Percentiles rank a stretch among this genome's conserved stretches.
These are phyloP conservation scores for Chaenogobius annularis DNA, from an alignment of 2,113 vertebrate species.

Conservation along the genomic window DNA sequence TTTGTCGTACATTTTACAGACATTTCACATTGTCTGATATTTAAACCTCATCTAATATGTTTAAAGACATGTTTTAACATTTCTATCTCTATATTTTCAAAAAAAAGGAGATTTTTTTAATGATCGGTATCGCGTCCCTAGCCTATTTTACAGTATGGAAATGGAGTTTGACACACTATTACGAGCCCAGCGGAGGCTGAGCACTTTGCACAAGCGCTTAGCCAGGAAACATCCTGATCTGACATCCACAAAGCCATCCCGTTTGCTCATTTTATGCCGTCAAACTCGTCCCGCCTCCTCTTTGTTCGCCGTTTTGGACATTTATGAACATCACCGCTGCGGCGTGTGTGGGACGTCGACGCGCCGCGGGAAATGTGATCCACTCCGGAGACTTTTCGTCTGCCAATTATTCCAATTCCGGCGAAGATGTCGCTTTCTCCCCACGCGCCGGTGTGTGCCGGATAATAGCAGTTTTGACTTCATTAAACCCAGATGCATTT, in stretches of 20 bases:
- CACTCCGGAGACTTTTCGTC: slow-evolving; percentile 49
- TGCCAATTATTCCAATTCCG: slow-evolving; percentile 60
- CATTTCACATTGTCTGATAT: too few relatives aligned
- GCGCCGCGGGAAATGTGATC: slow-evolving; percentile 45
- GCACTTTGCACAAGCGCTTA: neutral
- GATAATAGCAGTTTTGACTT: slow-evolving; percentile 52
- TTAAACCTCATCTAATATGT: too few relatives aligned
- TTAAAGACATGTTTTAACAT: too few relatives aligned
- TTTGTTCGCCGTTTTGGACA: slow-evolving; percentile 1
- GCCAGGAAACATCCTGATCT: neutral
- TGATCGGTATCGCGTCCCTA: too few relatives aligned
- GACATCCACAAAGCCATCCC: slow-evolving; percentile 6
- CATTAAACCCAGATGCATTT: slow-evolving; percentile 39
- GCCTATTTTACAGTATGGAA: neutral
- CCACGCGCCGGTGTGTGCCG: slow-evolving; percentile 15
- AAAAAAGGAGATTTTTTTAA: too few relatives aligned
- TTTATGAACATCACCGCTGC: slow-evolving; percentile 1
- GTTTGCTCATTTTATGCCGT: neutral
- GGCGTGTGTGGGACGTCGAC: slow-evolving; percentile 30
- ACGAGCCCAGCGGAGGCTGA: neutral
- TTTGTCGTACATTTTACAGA: too few relatives aligned
- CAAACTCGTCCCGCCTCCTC: slow-evolving; percentile 14
- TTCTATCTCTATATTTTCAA: too few relatives aligned
- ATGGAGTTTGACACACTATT: too few relatives aligned
- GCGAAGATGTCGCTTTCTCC: slow-evolving; percentile 30